Evolutionary conservation across 1,140 invertebrate species (phyloP), one percentile per base, ranked within the genome.

Genomic region (Chymomyza costata): DNA sequence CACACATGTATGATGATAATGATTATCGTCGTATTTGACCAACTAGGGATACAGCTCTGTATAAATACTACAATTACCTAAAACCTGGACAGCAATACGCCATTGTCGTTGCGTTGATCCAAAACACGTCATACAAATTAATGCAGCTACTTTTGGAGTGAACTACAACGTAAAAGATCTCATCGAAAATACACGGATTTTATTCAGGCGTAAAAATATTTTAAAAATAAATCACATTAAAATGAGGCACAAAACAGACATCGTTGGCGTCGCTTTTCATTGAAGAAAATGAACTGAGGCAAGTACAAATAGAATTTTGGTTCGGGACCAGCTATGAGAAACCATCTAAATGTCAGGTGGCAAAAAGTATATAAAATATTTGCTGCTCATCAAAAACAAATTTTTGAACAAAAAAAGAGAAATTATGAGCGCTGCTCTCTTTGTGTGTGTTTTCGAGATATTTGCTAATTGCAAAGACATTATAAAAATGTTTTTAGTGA

Each of bases 81-180:
- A 78, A 78, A 30, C 68, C 76, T 43, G 44, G 71, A 53, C 60
- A 63, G 71, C 66, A 76, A 44, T 76, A 66, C 50, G 62, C 55
- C 71, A 76, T 76, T 44, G 61, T 56, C 30, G 15, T n/a, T n/a
- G 37, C 21, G 21, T 25, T 25, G 21, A 25, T 8, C 21, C 21
- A 25, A 25, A 25, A 25, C n/a, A n/a, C 21, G 21, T 3, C 8
- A 25, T 13, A 14, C 1, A 38, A 59, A 55, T 65, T 58, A 41
- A 65, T 39, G 17, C 19, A n/a, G 0, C 21, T 39, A 18, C n/a
- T 14, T 39, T 28, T 44, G 15, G 40, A n/a, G n/a, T n/a, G n/a
- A n/a, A n/a, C n/a, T 28, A 30, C 43, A 47, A 40, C 44, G 15
- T 40, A 56, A 69, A 25, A 25, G 21, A 3, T n/a, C n/a, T n/a